These are phyloP conservation scores for Drosophila arizonae DNA, from an alignment of 1,140 invertebrate species.

Conservation along the genomic window DNA sequence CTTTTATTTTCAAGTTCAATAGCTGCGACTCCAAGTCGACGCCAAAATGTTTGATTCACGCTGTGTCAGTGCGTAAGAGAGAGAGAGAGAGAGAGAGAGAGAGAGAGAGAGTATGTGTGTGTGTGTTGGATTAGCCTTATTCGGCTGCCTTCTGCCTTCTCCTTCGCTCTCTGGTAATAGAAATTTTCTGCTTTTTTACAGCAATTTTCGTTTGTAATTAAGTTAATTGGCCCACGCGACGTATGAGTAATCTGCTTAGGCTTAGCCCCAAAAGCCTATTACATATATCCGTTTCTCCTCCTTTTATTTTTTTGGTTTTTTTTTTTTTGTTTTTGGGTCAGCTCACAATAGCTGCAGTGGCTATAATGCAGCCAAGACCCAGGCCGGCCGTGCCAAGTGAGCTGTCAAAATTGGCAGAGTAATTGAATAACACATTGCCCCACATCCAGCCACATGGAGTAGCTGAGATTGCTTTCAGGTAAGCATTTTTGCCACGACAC, in stretches of 20 bases:
- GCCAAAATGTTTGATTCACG: constrained; percentile 10
- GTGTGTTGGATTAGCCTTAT: constrained; percentile 15
- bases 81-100: too few relatives aligned
- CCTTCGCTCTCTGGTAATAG: background rate
- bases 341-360: constrained; percentile 12
- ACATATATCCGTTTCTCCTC: constrained; percentile 34
- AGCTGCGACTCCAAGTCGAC: constrained; percentile 21
- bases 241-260: constrained; percentile 70
- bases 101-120: background rate
- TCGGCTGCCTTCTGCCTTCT: background rate
- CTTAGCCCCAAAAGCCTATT: constrained; percentile 32
- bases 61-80: background rate
- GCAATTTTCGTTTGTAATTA: constrained; percentile 51
- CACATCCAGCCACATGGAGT: background rate
- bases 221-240: constrained; percentile 60
- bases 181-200: background rate
- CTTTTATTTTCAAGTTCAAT: constrained; percentile 34
- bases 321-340: constrained; percentile 31
- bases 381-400: background rate
- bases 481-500: too few relatives aligned
- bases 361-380: constrained; percentile 6
- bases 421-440: constrained; percentile 8
- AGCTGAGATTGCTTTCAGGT: too few relatives aligned
- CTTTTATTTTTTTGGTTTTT: background rate
- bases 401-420: background rate